Conservation (phyloP, 2,113 vertebrate species). For the Bubalus kerabau region DNA sequence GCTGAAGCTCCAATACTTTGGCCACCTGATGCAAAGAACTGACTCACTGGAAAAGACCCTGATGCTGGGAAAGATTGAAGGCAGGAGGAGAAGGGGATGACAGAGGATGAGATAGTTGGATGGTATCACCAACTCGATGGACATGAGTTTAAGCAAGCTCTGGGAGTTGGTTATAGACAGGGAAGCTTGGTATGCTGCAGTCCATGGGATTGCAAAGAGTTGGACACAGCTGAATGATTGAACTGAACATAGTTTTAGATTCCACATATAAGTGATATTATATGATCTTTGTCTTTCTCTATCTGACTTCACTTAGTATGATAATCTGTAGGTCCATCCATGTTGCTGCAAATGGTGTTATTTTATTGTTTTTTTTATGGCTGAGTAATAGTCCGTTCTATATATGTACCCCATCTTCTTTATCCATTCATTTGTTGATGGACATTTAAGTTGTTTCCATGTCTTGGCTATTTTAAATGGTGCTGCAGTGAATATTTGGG, state of each 20-base stretch:
- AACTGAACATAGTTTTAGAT: not conserved
- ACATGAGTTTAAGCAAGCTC: not conserved
- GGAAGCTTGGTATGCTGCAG: not conserved
- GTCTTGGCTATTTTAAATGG: not conserved
- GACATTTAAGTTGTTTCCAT: not conserved
- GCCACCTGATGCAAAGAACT: not conserved
- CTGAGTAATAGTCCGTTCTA: not conserved
- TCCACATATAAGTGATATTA: not conserved
- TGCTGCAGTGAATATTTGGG: not conserved
- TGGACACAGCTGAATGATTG: not conserved
- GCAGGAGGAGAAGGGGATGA: accelerated
- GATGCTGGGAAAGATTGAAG: not conserved
- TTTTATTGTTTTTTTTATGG: not conserved
- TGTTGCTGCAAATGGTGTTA: not conserved
- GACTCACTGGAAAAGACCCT: not conserved
- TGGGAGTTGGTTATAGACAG: not conserved
- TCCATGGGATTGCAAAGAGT: not conserved
- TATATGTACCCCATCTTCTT: not conserved
- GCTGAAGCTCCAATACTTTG: not conserved
- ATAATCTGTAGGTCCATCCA: not conserved
- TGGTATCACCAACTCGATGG: not conserved
- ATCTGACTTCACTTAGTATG: not conserved
- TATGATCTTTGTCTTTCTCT: not conserved
- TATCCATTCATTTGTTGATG: not conserved
- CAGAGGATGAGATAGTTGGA: not conserved